Conservation (phyloP, 2,888 invertebrate genomes). For the Brenthis hecate region DNA sequence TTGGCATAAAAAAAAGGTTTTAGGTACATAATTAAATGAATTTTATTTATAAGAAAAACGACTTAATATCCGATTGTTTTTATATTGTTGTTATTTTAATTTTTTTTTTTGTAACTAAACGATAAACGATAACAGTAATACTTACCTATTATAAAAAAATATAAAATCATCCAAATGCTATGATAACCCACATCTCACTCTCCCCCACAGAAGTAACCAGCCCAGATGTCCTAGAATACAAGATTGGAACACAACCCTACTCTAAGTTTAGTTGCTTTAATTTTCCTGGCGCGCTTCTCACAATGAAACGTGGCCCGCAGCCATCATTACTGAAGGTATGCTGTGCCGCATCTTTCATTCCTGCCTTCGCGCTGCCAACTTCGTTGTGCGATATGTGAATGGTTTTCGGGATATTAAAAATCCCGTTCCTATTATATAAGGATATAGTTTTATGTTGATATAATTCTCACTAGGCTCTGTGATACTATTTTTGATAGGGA, state of each 20-base stretch:
- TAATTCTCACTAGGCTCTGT: too few relatives aligned
- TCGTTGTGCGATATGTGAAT: constrained; percentile 48
- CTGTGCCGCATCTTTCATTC: constrained; percentile 50
- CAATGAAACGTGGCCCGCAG: constrained; percentile 64
- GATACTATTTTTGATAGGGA: constrained; percentile 1
- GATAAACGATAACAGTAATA: too few relatives aligned
- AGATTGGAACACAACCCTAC: constrained; percentile 13
- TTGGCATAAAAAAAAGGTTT: neutral
- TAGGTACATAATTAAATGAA: too few relatives aligned
- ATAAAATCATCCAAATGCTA: neutral
- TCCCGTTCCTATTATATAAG: constrained; percentile 35
- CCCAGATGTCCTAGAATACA: neutral
- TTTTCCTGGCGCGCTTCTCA: constrained; percentile 68
- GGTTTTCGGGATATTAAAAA: constrained; percentile 44
- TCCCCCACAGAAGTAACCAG: neutral
- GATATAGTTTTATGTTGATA: constrained; percentile 24
- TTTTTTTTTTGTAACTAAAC: too few relatives aligned
- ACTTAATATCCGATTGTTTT: too few relatives aligned
- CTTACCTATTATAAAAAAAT: too few relatives aligned
- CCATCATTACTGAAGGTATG: constrained; percentile 66
- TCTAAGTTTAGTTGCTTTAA: constrained; percentile 67
- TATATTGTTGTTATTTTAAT: too few relatives aligned
- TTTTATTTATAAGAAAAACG: too few relatives aligned
- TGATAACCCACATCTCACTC: neutral
- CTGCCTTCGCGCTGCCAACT: constrained; percentile 47